These are phyloP conservation scores for Lacerta viridis DNA, from an alignment of 2,797 vertebrate genomes.

Conservation along the genomic window DNA sequence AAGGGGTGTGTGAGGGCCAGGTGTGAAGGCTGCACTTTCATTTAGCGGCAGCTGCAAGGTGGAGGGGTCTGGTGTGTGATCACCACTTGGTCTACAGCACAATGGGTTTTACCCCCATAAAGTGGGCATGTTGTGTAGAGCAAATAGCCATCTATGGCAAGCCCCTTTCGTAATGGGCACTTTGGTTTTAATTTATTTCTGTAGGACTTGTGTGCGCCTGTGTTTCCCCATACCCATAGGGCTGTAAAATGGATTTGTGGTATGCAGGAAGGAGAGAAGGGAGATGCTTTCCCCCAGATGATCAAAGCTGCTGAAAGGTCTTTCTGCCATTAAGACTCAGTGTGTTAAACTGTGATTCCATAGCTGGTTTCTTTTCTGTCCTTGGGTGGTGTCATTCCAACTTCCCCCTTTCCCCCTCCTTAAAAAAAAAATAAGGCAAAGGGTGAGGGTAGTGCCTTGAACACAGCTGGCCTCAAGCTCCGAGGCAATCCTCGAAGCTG, in stretches of 20 bases:
- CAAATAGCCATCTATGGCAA: slow-evolving; percentile 44
- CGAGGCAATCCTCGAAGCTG: slow-evolving; percentile 70
- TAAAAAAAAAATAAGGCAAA: slow-evolving; percentile 58
- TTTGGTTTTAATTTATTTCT: slow-evolving; percentile 58
- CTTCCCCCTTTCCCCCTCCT: slow-evolving; percentile 60
- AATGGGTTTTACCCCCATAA: slow-evolving; percentile 35
- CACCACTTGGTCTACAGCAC: slow-evolving; percentile 70
- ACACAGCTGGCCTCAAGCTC: slow-evolving; percentile 66
- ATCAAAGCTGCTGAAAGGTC: slow-evolving; percentile 82
- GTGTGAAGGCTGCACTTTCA: slow-evolving; percentile 34
- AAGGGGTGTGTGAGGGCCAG: slow-evolving; percentile 27
- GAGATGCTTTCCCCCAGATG: slow-evolving; percentile 68
- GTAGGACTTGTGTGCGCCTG: slow-evolving; percentile 65
- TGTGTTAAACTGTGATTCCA: slow-evolving; percentile 80
- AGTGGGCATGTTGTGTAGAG: slow-evolving; percentile 59
- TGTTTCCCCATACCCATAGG: slow-evolving; percentile 67
- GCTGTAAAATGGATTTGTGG: slow-evolving; percentile 76
- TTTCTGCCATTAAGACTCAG: slow-evolving; percentile 82
- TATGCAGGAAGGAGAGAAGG: slow-evolving; percentile 78
- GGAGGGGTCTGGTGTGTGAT: not conserved
- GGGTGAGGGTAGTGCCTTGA: slow-evolving; percentile 79
- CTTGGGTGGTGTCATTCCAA: slow-evolving; percentile 72
- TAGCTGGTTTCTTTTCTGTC: slow-evolving; percentile 81
- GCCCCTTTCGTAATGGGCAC: slow-evolving; percentile 52
- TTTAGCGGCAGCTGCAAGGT: not conserved